Conservation (phyloP, 2,113 vertebrate genomes). For the Gopherus flavomarginatus region DNA sequence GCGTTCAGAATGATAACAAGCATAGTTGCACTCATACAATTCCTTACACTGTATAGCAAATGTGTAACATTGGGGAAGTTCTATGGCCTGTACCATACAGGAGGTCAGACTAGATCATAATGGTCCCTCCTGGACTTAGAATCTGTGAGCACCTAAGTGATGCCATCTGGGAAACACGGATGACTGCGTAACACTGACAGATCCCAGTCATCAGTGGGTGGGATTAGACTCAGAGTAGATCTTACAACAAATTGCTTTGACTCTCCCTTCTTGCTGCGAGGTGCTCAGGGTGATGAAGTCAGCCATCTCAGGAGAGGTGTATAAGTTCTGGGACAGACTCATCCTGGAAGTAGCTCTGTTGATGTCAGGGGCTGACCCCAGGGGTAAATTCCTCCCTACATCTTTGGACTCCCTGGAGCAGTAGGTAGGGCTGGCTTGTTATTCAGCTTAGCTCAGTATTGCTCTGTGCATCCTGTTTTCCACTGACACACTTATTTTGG, state of each 20-base stretch:
- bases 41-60: not conserved
- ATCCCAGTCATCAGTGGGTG: no score
- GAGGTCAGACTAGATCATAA: not conserved
- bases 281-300: rapidly evolving
- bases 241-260: not conserved
- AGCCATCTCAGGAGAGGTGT: not conserved
- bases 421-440: not conserved
- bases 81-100: not conserved
- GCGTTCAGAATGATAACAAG: not conserved
- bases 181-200: no score
- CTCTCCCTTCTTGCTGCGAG: not conserved
- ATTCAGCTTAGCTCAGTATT: not conserved
- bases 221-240: not conserved
- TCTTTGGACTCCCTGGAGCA: not conserved
- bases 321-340: not conserved
- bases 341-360: rapidly evolving
- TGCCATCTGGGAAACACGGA: not conserved
- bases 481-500: rapidly evolving
- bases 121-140: not conserved
- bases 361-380: not conserved
- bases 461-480: not conserved
- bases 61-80: not conserved
- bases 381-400: not conserved
- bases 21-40: not conserved
- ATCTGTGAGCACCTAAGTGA: not conserved